phyloP scores from a whole-genome alignment of 2,113 vertebrate genomes.

The Addax nasomaculatus region DNA sequence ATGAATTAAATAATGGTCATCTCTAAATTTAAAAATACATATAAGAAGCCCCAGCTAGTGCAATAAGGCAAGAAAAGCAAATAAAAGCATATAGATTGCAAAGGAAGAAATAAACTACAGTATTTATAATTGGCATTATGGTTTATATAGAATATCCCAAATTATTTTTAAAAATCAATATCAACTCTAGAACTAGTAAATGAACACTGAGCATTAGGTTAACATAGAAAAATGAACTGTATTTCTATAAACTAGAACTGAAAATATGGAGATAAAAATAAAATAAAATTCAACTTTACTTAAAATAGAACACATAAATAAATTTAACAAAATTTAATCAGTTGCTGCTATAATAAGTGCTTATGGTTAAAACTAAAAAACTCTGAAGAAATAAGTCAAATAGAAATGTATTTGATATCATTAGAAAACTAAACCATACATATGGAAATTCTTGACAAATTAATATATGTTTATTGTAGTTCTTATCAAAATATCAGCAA shows the following conservation, averaged over 20 bases:
- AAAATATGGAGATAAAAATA: neutral
- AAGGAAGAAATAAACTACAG: neutral
- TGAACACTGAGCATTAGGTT: neutral
- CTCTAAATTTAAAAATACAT: neutral
- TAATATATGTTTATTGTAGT: neutral
- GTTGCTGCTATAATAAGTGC: neutral
- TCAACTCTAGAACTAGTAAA: neutral
- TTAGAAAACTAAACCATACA: neutral
- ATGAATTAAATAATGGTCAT: neutral
- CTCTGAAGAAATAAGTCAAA: neutral
- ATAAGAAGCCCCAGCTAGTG: neutral
- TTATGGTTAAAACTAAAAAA: neutral
- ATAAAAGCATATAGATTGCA: neutral
- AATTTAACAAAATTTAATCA: neutral
- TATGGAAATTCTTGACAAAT: neutral
- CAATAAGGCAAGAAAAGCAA: neutral
- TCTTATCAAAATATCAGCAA: neutral
- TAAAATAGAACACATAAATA: neutral
- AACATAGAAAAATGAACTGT: neutral
- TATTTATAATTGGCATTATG: neutral
- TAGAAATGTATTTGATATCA: neutral
- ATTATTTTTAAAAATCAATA: neutral
- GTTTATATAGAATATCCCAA: neutral
- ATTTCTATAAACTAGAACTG: neutral
- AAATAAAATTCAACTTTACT: neutral